A percentile compares a stretch with the other conserved stretches of the same genome.
These are phyloP conservation scores for Leptarthrus brevirostris DNA, from an alignment of 2,888 invertebrate species.

Conservation along the genomic window DNA sequence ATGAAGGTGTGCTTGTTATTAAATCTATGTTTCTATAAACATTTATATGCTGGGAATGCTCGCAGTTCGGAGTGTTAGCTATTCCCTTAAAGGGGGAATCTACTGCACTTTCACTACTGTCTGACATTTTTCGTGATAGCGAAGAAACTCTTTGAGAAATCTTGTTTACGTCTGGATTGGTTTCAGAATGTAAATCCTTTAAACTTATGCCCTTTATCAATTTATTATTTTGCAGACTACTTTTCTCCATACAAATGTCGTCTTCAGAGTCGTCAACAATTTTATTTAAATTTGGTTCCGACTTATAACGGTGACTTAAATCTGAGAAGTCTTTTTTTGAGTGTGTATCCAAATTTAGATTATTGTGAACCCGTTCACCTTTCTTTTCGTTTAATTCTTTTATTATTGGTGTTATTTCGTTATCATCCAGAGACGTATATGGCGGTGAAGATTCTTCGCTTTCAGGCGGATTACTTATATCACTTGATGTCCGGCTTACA, in stretches of 20 bases:
- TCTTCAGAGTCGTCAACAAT: not conserved
- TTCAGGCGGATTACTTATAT: conserved; percentile 51
- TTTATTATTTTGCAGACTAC: conserved; percentile 54
- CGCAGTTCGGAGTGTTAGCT: conserved; percentile 18
- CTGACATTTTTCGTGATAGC: not conserved
- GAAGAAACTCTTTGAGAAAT: conserved; percentile 55
- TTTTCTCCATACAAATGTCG: conserved; percentile 48
- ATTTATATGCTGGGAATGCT: conserved; percentile 58
- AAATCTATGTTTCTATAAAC: conserved; percentile 62
- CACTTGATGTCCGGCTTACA: conserved; percentile 62
- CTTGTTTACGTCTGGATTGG: conserved; percentile 60
- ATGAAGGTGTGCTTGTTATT: conserved; percentile 64
- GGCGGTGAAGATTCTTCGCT: conserved; percentile 45
- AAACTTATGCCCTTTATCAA: conserved; percentile 66
- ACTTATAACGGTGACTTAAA: conserved; percentile 60
- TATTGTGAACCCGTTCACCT: not conserved
- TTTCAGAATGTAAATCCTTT: conserved; percentile 64
- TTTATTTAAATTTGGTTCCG: conserved; percentile 64
- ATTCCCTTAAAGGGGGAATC: conserved; percentile 13
- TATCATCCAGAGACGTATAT: not conserved
- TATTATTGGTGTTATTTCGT: not conserved
- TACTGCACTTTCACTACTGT: conserved; percentile 33
- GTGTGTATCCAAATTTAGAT: conserved; percentile 1
- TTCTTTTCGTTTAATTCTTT: not conserved
- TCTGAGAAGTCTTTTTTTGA: not conserved